Evolutionary conservation across 2,888 invertebrate genomes (phyloP).

Genomic region (Epinotia bilunana): DNA sequence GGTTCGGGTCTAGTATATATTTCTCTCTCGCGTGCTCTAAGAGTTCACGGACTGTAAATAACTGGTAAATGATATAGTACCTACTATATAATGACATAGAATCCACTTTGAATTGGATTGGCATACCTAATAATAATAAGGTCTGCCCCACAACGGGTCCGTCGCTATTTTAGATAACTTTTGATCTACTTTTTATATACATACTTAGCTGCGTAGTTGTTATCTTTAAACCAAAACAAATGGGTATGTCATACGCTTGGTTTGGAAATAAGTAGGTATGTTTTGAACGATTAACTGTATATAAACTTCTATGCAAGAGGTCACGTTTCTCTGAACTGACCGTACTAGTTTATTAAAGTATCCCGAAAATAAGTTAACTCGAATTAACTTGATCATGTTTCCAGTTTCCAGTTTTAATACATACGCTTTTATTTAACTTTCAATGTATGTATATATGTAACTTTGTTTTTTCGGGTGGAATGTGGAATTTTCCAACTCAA

Average conservation of each 20-base stretch:
- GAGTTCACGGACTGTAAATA: too few species aligned
- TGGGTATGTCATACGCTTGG: background rate
- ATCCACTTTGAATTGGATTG: background rate
- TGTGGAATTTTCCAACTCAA: too few species aligned
- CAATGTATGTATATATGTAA: too few species aligned
- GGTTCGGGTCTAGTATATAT: too few species aligned
- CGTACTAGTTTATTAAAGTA: background rate
- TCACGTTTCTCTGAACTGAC: too few species aligned
- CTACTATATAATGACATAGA: constrained; percentile 3
- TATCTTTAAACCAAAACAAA: background rate
- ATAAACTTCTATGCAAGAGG: too few species aligned
- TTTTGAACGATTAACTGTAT: background rate
- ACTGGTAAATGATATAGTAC: background rate
- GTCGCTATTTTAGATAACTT: constrained; percentile 9
- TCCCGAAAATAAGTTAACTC: background rate
- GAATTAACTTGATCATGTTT: too few species aligned
- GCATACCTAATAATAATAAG: background rate
- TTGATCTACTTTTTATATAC: constrained; percentile 14
- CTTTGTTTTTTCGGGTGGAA: too few species aligned
- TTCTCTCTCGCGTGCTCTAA: too few species aligned
- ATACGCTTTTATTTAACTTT: too few species aligned
- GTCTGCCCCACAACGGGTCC: background rate
- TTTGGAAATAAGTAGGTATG: background rate
- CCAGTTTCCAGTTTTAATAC: background rate
- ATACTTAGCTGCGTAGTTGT: background rate